Evolutionary conservation across 2,888 invertebrate genomes (phyloP).

Genomic region (Invenusta paracnida): DNA sequence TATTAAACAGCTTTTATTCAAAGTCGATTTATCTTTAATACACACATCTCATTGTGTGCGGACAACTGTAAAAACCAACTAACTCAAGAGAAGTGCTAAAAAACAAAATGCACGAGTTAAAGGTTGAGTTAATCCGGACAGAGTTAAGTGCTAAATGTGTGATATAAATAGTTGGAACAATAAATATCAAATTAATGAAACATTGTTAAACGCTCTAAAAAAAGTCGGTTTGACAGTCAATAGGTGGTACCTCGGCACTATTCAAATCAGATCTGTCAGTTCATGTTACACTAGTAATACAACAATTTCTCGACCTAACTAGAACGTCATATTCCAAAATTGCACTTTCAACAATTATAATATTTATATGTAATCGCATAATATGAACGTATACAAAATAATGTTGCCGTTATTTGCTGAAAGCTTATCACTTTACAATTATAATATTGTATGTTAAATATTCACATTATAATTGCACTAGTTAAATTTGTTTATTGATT

Average conservation of each 20-base stretch:
- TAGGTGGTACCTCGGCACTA: background rate
- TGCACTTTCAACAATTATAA: constrained; percentile 5
- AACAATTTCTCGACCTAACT: background rate
- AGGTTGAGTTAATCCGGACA: no score
- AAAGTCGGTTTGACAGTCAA: background rate
- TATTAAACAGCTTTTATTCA: background rate
- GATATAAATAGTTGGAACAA: constrained; percentile 6
- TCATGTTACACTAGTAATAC: constrained; percentile 11
- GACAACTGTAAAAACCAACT: background rate
- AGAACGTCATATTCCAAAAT: background rate
- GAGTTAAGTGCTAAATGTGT: background rate
- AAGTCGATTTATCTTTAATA: background rate
- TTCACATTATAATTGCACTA: no score
- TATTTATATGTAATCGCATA: constrained; percentile 10
- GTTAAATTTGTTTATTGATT: background rate
- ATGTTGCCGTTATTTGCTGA: background rate
- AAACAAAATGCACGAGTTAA: background rate
- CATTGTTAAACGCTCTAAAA: constrained; percentile 1
- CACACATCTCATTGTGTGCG: background rate
- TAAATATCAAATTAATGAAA: constrained; percentile 23
- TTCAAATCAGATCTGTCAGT: background rate
- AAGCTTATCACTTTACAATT: background rate
- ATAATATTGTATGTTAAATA: no score
- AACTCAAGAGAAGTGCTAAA: background rate
- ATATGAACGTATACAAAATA: background rate